Conservation (phyloP, 92 coral and sea anemone species). For the Parazoanthus swiftii region DNA sequence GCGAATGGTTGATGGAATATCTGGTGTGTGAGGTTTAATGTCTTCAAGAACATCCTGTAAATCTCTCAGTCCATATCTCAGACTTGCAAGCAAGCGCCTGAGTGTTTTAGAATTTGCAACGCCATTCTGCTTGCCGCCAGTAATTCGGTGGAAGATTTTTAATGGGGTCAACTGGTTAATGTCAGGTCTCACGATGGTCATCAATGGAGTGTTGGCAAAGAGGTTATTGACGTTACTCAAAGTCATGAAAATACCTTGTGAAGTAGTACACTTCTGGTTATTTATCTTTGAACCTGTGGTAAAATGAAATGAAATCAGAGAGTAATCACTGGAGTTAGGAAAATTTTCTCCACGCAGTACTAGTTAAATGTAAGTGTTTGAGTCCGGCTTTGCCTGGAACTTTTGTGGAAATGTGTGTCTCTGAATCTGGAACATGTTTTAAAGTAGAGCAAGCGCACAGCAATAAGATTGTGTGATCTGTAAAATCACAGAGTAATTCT, state of each 20-base stretch:
- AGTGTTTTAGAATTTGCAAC: slow-evolving; percentile 31
- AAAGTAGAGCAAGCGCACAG: too few relatives aligned
- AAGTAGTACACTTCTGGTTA: background rate
- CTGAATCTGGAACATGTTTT: too few relatives aligned
- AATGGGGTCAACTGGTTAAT: slow-evolving; percentile 19
- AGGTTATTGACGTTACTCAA: too few relatives aligned
- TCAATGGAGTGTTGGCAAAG: background rate
- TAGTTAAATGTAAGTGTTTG: background rate
- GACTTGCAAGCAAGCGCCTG: background rate
- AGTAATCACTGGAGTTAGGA: background rate
- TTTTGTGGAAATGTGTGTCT: background rate
- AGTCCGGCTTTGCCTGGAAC: background rate
- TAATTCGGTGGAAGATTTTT: slow-evolving; percentile 43
- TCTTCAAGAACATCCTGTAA: background rate
- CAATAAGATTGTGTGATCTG: too few relatives aligned
- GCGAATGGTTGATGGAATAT: too few relatives aligned
- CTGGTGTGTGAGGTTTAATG: slow-evolving; percentile 6
- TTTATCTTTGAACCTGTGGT: background rate
- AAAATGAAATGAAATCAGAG: background rate
- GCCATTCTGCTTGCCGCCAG: slow-evolving; percentile 59
- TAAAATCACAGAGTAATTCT: too few relatives aligned
- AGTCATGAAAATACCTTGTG: too few relatives aligned
- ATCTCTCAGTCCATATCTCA: slow-evolving; percentile 2
- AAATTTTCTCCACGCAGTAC: too few relatives aligned
- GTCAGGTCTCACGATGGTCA: slow-evolving; percentile 10